Percentiles rank a stretch among this genome's conserved stretches.
phyloP scores from a whole-genome alignment of 2,113 vertebrate species.

The Microcebus lehilahytsara region DNA sequence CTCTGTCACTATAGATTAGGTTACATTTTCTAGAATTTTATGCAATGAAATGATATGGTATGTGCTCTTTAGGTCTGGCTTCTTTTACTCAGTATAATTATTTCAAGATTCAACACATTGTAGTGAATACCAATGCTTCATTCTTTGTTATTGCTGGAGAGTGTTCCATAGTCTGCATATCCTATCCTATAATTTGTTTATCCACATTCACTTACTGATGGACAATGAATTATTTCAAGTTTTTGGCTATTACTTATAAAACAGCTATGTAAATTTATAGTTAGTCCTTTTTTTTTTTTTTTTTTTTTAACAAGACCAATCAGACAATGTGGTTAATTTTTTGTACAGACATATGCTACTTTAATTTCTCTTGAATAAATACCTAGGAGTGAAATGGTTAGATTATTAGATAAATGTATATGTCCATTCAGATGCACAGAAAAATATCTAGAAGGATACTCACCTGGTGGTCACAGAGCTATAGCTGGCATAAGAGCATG shows the following conservation, averaged over 20 bases:
- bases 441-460: background rate
- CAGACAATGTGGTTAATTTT: too few species aligned
- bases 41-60: background rate
- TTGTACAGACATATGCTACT: background rate
- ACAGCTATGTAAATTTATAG: background rate
- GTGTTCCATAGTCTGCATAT: background rate
- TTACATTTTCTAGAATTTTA: background rate
- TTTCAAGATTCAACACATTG: background rate
- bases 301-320: too few species aligned
- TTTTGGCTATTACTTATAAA: background rate
- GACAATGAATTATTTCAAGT: background rate
- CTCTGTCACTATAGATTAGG: background rate
- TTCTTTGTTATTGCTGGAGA: background rate
- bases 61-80: background rate
- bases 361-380: background rate
- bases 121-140: background rate
- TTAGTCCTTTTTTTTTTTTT: too few species aligned
- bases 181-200: background rate
- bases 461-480: background rate
- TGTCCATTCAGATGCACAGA: background rate
- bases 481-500: background rate
- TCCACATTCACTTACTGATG: background rate
- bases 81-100: background rate
- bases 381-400: background rate
- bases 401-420: background rate